Evolutionary conservation across 2,113 vertebrate species (phyloP).

Genomic region (Dipodomys stephensi): DNA sequence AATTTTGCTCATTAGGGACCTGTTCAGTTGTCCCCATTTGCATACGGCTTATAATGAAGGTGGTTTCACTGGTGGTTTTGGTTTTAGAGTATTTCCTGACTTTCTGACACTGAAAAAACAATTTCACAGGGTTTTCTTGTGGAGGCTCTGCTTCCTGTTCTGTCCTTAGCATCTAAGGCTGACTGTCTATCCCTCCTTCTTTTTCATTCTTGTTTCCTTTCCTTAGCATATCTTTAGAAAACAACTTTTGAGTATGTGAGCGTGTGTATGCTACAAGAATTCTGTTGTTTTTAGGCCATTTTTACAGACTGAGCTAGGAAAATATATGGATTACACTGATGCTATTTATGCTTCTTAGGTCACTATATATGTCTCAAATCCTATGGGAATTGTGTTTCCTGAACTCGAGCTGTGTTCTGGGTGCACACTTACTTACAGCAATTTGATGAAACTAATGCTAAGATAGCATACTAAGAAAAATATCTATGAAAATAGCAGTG

Average conservation of each 20-base stretch:
- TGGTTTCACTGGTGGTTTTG: background rate
- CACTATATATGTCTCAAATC: background rate
- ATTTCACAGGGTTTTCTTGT: background rate
- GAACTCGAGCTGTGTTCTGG: background rate
- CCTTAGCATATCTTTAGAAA: background rate
- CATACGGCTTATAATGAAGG: background rate
- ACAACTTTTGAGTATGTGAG: background rate
- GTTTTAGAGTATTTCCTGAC: background rate
- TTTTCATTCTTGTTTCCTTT: background rate
- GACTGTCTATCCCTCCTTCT: no score
- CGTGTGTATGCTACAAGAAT: background rate
- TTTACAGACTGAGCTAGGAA: background rate
- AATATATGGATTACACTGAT: background rate
- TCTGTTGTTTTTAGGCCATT: background rate
- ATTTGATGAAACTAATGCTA: background rate
- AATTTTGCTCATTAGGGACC: background rate
- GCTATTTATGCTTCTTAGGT: background rate
- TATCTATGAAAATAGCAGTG: background rate
- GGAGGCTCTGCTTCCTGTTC: rapidly evolving
- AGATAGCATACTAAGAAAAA: background rate
- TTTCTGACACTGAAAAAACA: background rate
- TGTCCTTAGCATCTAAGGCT: background rate
- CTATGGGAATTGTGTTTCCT: background rate
- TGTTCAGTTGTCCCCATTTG: background rate
- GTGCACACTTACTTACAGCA: background rate